Base-by-base conservation (phyloP, 1,140 invertebrate species). In the Drosophila neocordata region DNA sequence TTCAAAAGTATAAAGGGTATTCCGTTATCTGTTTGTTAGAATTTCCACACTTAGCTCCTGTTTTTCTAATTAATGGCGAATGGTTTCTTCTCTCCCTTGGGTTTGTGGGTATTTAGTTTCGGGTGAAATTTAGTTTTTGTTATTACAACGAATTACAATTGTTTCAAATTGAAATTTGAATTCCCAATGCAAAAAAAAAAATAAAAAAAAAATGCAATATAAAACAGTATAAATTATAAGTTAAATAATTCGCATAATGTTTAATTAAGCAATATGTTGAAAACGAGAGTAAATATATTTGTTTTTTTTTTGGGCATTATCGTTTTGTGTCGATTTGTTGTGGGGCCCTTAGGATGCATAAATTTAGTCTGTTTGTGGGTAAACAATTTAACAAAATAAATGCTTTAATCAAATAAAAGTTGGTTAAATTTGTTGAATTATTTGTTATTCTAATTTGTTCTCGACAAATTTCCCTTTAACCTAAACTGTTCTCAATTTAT, bases 51-150 rank as follows among this genome's bases (percentile, higher is more conserved):
- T 18, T 15, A 9, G 18, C 4, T 48, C 15, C 20, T 48, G 18
- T 48, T 48, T 48, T 48, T 48, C 41, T 48, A 48, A 48, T 48
- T 48, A 48, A 48, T 48, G 41, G 41, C 18, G 11, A 48, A 48
- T 48, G 15, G 15, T 11, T 20, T 8, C 15, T 18, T 7, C 13
- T 7, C 13, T 48, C 41, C 41, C 41, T 48, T 18, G 41, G 41
- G 41, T 13, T 48, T 48, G 15, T 4, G 41, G 41, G 41, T 48
- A 48, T 48, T 48, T 9, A 11, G 41, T 48, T 20, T 20, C n/a
- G 2, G 8, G 15, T 1, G 41, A 48, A 48, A 11, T 48, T 44
- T 44, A 44, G 13, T 44, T 18, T 31, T 35, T 34, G 31, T 34
- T 34, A 8, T 44, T 48, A 48, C 15, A 48, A 11, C 12, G 37